These are phyloP conservation scores for Phrynocephalus vlangalii DNA, from an alignment of 2,797 vertebrate genomes.

Conservation along the genomic window DNA sequence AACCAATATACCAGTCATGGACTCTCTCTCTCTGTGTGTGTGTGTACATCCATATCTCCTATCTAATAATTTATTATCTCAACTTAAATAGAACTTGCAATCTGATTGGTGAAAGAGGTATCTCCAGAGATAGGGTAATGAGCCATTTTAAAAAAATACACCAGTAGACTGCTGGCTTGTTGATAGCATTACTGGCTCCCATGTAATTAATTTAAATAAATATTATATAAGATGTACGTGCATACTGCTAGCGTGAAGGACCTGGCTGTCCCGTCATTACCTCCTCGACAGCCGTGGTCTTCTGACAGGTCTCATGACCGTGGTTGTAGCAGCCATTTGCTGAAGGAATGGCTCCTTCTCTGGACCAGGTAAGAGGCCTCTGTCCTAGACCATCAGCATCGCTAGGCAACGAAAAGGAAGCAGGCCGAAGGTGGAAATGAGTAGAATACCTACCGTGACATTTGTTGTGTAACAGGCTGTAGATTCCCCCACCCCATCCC, in stretches of 20 bases:
- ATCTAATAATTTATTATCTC: background rate
- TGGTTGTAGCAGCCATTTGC: conserved; percentile 59
- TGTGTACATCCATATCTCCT: background rate
- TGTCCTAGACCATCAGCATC: accelerated
- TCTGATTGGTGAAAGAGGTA: conserved; percentile 32
- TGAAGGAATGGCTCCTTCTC: conserved; percentile 56
- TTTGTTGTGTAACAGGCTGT: background rate
- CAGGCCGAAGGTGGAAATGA: background rate
- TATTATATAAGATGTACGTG: conserved; percentile 19
- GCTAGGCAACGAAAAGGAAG: background rate
- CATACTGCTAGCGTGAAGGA: conserved; percentile 38
- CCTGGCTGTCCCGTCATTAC: conserved; percentile 14
- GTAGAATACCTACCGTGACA: background rate
- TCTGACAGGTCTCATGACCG: conserved; percentile 57
- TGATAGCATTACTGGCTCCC: conserved; percentile 54
- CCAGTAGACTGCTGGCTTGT: conserved; percentile 30
- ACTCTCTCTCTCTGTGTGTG: conserved; percentile 33
- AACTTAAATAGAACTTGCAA: conserved; percentile 24
- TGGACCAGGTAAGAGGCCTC: conserved; percentile 41
- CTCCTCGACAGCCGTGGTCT: conserved; percentile 57
- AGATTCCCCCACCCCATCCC: background rate
- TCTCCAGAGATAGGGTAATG: conserved; percentile 28
- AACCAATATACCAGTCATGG: conserved; percentile 21
- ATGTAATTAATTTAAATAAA: conserved; percentile 62
- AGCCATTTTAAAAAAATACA: background rate